Evolutionary conservation across 2,888 invertebrate genomes (phyloP), one percentile per base, ranked within the genome.

Genomic region (Hydrotaea cyrtoneurina): DNA sequence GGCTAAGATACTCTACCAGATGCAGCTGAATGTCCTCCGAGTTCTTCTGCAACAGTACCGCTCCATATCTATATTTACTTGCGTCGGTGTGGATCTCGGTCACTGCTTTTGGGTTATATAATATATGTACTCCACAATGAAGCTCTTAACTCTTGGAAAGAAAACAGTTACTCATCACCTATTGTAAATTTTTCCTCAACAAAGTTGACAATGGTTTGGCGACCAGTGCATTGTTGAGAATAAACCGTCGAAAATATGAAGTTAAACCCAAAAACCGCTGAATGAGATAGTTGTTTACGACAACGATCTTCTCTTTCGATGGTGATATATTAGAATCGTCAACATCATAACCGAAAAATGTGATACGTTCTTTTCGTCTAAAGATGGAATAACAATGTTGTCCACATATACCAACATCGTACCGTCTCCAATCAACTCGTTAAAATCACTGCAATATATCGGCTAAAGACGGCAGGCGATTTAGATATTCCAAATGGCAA

Each of bases 11-110:
- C 15, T 73, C 75, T 2, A 64, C 64, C 11, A 53, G 75, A 13
- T 76, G 75, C 5, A 76, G 43, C 4, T 64, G 64, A 5, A 5
- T 11, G 7, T 64, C 75, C 0, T 76, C 62, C 1, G n/a, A 21
- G 15, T 62, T 26, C 23, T 86, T 86, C 46, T 86, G n/a, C 4
- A 86, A 8, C 1, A 86, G 71, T 15, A 80, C 53, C 50, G 73
- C 86, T 7, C 50, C 73, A n/a, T 43, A 73, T 7, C 73, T 57
- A n/a, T 39, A 13, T 26, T 19, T 43, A 23, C 83, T 78, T 13
- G 86, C 86, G 31, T 88, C 87, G 0, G 87, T 82, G 53, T 87
- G 86, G 4, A 88, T 26, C 36, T 78, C 69, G 11, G 75, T 80
- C 4, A 55, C 1, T n/a, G 31, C 75, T 8, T 53, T 39, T 0